These are phyloP conservation scores for Coregonus ussuriensis DNA, from an alignment of 2,797 vertebrate species.

Conservation along the genomic window DNA sequence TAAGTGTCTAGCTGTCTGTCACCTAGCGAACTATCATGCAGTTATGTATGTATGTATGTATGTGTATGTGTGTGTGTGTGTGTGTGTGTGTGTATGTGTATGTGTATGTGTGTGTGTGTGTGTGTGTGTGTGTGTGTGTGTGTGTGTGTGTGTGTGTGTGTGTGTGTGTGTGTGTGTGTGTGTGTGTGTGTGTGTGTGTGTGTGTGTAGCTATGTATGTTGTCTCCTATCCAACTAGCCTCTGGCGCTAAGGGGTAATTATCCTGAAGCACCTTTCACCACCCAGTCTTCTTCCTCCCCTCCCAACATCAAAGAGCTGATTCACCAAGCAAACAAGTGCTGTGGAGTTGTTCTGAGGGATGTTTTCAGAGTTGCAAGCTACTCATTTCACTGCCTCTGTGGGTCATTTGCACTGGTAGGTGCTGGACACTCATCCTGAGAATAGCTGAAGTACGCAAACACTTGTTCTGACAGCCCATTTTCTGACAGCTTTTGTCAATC, in stretches of 20 bases:
- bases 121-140: conserved; percentile 4
- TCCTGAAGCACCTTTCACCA: conserved; percentile 22
- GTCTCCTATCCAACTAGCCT: conserved; percentile 24
- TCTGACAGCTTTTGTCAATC: background rate
- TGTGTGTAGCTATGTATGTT: conserved; percentile 11
- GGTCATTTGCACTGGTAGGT: conserved; percentile 29
- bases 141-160: conserved; percentile 3
- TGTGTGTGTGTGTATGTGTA: conserved; percentile 3
- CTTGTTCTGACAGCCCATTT: conserved; percentile 14
- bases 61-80: conserved; percentile 3
- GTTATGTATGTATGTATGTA: conserved; percentile 13
- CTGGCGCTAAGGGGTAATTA: conserved; percentile 46
- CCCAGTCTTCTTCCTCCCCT: conserved; percentile 16
- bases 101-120: conserved; percentile 4
- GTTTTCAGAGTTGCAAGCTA: conserved; percentile 27
- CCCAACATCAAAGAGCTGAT: conserved; percentile 40
- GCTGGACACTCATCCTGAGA: conserved; percentile 1
- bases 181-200: conserved; percentile 1
- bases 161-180: conserved; percentile 2
- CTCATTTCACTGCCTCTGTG: conserved; percentile 17
- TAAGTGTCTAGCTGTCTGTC: conserved; percentile 46
- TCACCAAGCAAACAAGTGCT: conserved; percentile 25
- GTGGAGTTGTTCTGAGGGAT: conserved; percentile 31
- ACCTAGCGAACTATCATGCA: conserved; percentile 43
- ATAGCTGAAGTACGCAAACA: conserved; percentile 21